Evolutionary conservation across 2,797 vertebrate genomes (phyloP), one percentile per base, ranked within the genome.

Genomic region (Serranus cabrilla): DNA sequence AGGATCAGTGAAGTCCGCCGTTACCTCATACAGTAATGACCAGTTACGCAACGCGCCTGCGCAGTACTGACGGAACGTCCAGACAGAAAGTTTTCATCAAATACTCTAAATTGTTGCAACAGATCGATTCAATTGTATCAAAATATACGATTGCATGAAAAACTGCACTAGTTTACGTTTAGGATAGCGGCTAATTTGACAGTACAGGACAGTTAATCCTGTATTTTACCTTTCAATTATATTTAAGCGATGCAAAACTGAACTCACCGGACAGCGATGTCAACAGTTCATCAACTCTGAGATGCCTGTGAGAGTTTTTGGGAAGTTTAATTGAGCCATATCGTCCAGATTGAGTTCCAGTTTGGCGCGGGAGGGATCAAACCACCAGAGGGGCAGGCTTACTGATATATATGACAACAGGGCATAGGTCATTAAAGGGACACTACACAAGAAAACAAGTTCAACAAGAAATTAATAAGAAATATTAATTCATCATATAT

Each of bases 261-360:
- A 62, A 81, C 82, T 85, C 11, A 91, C 90, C 86, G 18, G n/a
- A 0, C 2, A 13, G 17, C 0, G 52, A 58, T 21, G 66, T 77
- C 52, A 73, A 25, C 61, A 66, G 51, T 9, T 61, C 5, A 18
- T 46, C 39, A 7, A 1, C 9, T 56, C 10, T 52, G 20, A 46
- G n/a, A 9, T 0, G 43, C 47, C 8, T 76, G 14, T 0, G 6
- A 0, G 34, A 45, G 2, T 20, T 69, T 75, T 40, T 6, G 18
- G 31, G 74, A 81, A 58, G 47, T 79, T 74, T 12, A 1, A 21
- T 25, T 21, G 45, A 1, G 13, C 55, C 71, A 79, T n/a, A n/a
- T 77, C 2, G 0, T 66, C 4, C 11, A 66, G 5, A 12, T 17
- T 46, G 1, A 20, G 27, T 4, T 13, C 12, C 20, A 6, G 50